Percentiles rank a stretch among this genome's conserved stretches.
Evolutionary conservation across 92 coral and sea anemone species (phyloP).

Genomic region (Micromussa lordhowensis): DNA sequence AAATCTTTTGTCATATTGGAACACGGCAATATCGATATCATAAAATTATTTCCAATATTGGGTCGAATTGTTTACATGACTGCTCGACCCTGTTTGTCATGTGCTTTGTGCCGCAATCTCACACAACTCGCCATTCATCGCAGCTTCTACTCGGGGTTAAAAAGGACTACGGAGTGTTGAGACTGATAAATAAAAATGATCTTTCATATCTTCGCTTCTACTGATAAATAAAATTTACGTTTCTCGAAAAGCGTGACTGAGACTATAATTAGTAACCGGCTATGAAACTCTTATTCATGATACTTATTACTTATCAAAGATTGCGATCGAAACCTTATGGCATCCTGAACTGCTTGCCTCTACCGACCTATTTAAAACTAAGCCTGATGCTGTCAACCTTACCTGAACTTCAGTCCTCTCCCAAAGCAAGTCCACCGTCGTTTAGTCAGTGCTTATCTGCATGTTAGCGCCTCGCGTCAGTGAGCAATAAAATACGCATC

Average conservation of each 20-base stretch:
- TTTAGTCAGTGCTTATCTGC: background rate
- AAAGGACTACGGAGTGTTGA: background rate
- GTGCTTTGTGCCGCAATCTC: background rate
- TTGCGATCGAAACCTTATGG: no score
- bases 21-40: background rate
- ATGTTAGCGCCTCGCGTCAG: background rate
- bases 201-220: no score
- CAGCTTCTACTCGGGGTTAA: background rate
- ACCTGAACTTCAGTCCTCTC: background rate
- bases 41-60: no score
- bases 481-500: background rate
- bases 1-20: background rate
- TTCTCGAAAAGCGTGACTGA: background rate
- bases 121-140: background rate
- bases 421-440: background rate
- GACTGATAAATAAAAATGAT: background rate
- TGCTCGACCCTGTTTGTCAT: background rate
- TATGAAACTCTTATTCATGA: no score
- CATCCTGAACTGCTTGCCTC: no score
- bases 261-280: no score
- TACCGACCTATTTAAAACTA: background rate
- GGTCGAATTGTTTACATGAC: no score
- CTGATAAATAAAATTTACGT: background rate
- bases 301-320: no score
- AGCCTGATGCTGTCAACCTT: background rate